phyloP scores from a whole-genome alignment of 2,113 vertebrate species.

The Eptatretus burgeri region DNA sequence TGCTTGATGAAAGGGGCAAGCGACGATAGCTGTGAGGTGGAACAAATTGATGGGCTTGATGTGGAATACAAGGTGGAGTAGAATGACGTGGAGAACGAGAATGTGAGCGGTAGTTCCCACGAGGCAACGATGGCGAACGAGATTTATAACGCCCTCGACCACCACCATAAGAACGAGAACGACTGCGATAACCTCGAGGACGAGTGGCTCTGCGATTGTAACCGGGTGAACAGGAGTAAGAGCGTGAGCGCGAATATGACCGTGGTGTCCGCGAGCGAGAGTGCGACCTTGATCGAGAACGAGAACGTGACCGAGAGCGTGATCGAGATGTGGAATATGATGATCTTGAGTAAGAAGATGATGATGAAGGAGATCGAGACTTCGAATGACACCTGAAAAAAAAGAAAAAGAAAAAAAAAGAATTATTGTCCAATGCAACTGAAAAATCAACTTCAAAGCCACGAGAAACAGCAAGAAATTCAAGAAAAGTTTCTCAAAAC shows the following conservation, averaged over 20 bases:
- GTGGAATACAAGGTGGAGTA: too few species aligned
- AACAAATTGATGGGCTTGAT: neutral
- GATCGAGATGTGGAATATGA: conserved; percentile 62
- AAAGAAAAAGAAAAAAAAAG: conserved; percentile 14
- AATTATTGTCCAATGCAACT: neutral
- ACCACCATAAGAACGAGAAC: neutral
- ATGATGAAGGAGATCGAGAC: conserved; percentile 40
- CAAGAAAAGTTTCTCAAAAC: neutral
- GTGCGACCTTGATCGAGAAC: conserved; percentile 48
- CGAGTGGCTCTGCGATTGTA: conserved; percentile 14
- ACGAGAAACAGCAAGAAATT: neutral
- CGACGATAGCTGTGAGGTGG: conserved; percentile 22
- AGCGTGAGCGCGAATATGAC: conserved; percentile 37
- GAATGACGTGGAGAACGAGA: conserved; percentile 23
- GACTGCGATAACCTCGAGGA: neutral
- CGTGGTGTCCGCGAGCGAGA: conserved; percentile 38
- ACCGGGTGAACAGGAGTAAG: conserved; percentile 34
- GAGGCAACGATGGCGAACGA: conserved; percentile 9
- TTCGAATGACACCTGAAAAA: conserved; percentile 38
- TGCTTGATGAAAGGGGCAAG: conserved; percentile 24
- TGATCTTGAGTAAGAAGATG: conserved; percentile 38
- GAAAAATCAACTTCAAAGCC: neutral
- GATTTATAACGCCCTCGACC: too few species aligned
- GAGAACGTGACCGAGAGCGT: conserved; percentile 44
- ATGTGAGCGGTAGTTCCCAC: conserved; percentile 17